These are phyloP conservation scores for Podiceps cristatus DNA, from an alignment of 2,113 vertebrate genomes.

Conservation along the genomic window DNA sequence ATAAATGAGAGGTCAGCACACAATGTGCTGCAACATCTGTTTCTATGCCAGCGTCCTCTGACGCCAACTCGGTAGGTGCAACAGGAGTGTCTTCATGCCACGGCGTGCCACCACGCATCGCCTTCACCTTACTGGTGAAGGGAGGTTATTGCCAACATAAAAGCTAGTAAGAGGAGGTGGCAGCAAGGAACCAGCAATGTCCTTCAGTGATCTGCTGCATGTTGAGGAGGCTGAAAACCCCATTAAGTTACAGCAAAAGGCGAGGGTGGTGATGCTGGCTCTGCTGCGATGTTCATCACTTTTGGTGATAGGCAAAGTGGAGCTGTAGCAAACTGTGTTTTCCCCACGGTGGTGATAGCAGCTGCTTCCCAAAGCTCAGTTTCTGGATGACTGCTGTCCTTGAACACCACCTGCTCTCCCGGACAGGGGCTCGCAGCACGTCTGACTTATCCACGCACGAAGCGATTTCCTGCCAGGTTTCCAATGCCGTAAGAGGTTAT, in stretches of 20 bases:
- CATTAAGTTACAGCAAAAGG: not conserved
- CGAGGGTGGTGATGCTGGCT: not conserved
- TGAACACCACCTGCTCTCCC: slow-evolving; percentile 21
- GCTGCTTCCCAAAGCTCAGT: slow-evolving; percentile 20
- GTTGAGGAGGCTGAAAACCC: not conserved
- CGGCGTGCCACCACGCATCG: not conserved
- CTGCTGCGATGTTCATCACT: not conserved
- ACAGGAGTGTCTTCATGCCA: not conserved
- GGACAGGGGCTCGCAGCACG: accelerated
- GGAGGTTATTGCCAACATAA: not conserved
- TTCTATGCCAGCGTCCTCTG: not conserved
- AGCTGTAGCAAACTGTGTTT: not conserved
- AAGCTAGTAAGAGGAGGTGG: not conserved
- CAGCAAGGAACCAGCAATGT: not conserved
- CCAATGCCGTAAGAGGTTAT: not conserved
- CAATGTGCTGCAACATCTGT: not conserved
- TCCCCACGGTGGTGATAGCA: not conserved
- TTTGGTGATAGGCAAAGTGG: not conserved
- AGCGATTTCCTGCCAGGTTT: slow-evolving; percentile 17
- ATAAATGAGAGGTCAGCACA: not conserved
- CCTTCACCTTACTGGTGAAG: not conserved
- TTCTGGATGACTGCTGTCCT: not conserved
- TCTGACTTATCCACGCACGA: not conserved
- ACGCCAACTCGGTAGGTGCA: not conserved
- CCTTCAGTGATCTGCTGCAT: not conserved